Conservation (phyloP, 2,888 invertebrate species). For the Pycnomerus fuliginosus region DNA sequence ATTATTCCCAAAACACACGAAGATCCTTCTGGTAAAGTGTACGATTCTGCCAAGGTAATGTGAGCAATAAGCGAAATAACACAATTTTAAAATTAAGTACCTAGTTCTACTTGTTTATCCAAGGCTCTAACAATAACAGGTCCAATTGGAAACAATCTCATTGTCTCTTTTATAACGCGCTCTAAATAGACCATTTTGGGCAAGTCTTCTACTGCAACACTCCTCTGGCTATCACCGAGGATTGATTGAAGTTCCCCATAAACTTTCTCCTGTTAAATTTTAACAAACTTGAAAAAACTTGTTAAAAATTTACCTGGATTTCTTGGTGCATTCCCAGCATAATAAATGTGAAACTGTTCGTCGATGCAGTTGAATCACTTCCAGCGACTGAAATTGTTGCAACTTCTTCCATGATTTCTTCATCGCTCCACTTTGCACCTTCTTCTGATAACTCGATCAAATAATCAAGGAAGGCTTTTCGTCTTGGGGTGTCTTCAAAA, state of each 20-base stretch:
- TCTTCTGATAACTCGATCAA: constrained; percentile 17
- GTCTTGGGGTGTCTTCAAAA: background rate
- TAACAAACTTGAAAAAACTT: no score
- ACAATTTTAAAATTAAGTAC: no score
- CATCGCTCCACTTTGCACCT: constrained; percentile 8
- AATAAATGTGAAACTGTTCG: constrained; percentile 13
- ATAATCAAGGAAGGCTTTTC: constrained; percentile 16
- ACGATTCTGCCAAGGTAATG: no score
- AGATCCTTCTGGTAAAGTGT: no score
- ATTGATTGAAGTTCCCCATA: background rate
- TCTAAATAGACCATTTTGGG: constrained; percentile 14
- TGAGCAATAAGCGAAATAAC: no score
- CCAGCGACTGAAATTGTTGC: constrained; percentile 20
- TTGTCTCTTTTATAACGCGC: constrained; percentile 17
- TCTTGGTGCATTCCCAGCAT: constrained; percentile 17
- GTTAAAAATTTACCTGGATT: constrained; percentile 4
- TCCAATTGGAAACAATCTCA: constrained; percentile 18
- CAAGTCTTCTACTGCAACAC: constrained; percentile 8
- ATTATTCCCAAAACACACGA: no score
- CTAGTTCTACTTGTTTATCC: constrained; percentile 10
- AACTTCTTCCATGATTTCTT: constrained; percentile 21
- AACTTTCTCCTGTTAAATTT: constrained; percentile 1
- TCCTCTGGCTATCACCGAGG: background rate
- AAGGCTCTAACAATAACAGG: constrained; percentile 9
- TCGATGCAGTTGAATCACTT: constrained; percentile 21